Evolutionary conservation across 2,888 invertebrate genomes (phyloP).

Genomic region (Poecilus cupreus): DNA sequence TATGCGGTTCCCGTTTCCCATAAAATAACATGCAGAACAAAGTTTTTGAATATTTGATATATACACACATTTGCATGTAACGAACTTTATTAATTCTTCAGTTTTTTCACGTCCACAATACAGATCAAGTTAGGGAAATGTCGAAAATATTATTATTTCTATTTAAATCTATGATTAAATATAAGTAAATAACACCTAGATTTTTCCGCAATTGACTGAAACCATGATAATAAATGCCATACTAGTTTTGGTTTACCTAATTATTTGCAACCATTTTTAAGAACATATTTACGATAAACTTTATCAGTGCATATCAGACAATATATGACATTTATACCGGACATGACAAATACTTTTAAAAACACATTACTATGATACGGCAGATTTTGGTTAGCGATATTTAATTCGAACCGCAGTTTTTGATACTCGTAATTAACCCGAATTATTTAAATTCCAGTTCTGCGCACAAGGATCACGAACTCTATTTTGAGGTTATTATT

Average conservation of each 20-base stretch:
- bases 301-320: background rate
- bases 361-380: background rate
- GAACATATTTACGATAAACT: background rate
- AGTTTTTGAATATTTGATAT: background rate
- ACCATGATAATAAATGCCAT: conserved; percentile 21
- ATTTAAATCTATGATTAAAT: background rate
- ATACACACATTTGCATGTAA: too few relatives aligned
- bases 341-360: background rate
- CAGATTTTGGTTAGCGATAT: background rate
- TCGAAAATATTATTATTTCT: background rate
- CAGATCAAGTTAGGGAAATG: background rate
- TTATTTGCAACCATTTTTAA: background rate
- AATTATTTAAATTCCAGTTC: too few relatives aligned
- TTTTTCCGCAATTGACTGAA: background rate
- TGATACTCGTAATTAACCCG: too few relatives aligned
- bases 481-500: too few relatives aligned
- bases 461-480: too few relatives aligned
- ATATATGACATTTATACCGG: conserved; percentile 8
- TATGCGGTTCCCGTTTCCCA: background rate
- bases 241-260: background rate
- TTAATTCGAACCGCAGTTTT: background rate
- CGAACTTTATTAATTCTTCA: background rate
- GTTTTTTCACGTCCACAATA: background rate
- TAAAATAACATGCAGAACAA: too few relatives aligned
- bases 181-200: background rate